These are phyloP conservation scores for Epinephelus coioides DNA, from an alignment of 2,797 vertebrate genomes.

Conservation along the genomic window DNA sequence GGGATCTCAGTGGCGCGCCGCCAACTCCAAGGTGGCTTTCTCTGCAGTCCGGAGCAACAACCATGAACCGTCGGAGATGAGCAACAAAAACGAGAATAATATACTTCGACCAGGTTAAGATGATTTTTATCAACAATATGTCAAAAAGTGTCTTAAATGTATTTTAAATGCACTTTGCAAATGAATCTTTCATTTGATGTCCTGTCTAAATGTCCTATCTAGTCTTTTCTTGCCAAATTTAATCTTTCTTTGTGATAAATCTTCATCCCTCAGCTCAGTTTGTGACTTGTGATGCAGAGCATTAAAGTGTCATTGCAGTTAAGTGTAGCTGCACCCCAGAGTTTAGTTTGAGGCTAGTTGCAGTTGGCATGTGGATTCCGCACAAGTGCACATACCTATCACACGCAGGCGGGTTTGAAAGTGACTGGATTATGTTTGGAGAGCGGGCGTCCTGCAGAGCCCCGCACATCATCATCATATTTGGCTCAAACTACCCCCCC, in stretches of 20 bases:
- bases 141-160: constrained; percentile 18
- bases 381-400: constrained; percentile 3
- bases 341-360: constrained; percentile 33
- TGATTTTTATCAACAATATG: background rate
- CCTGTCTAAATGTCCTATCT: background rate
- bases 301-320: constrained; percentile 6
- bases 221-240: no score
- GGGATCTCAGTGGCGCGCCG: constrained; percentile 97
- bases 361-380: constrained; percentile 7
- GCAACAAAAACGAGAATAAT: constrained; percentile 98
- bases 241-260: background rate
- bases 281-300: constrained; percentile 7
- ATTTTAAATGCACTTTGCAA: constrained; percentile 20
- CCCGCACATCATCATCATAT: constrained; percentile 5
- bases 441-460: constrained; percentile 53
- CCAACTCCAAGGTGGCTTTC: constrained; percentile 98
- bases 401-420: constrained; percentile 15
- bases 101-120: constrained; percentile 96
- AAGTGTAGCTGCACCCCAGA: constrained; percentile 4
- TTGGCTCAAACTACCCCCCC: constrained; percentile 30
- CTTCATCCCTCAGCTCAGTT: background rate
- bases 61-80: constrained; percentile 96
- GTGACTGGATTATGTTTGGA: constrained; percentile 38
- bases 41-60: constrained; percentile 96
- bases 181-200: background rate